Base-by-base conservation (phyloP, 37 sponge, comb jelly and placozoan genomes). In the Mnemiopsis leidyi region DNA sequence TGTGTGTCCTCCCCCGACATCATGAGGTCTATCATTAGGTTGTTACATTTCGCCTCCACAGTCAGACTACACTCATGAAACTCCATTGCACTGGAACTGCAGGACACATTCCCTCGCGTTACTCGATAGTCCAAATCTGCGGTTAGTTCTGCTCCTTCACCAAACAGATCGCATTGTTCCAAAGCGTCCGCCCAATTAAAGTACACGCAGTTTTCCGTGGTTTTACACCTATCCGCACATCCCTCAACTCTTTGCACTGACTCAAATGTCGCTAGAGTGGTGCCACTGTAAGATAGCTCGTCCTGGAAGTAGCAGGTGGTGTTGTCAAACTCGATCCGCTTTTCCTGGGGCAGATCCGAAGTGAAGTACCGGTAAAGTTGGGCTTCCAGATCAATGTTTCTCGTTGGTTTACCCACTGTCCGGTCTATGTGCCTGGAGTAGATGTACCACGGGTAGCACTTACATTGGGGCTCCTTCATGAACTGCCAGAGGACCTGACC, bases 371-470 rank as follows among this genome's bases (percentile, higher is more conserved):
- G 1, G 34, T 31, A 31, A 9, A 77, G 79, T 16, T 13, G 32
- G 32, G 26, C 2, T 26, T 77, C 26, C 2, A 77, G 32, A 34
- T 28, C 79, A 1, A 13, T 9, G 36, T 77, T 32, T 36, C 32
- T 77, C 73, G 23, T 3, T 29, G 29, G 29, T 3, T 77, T 32
- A 0, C 33, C 36, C 7, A 1, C 32, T 48, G 61, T 18, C 13
- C 13, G 5, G 9, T 48, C 13, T 5, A 77, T 33, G 79, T 77
- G 32, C 18, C 79, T 77, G 32, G 34, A 1, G 20, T 32, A 77
- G 3, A 77, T 32, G 79, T 77, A 77, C 79, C 79, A 77, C 35
- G 79, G 79, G 79, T 31, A 77, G 33, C 79, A 77, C 36, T 34
- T 31, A 20, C 79, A 77, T 32, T 34, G 1, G 18, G 26, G 32